Percentiles rank a stretch among this genome's conserved stretches.
Evolutionary conservation across 2,113 vertebrate genomes (phyloP).

Genomic region (Abramis brama): DNA sequence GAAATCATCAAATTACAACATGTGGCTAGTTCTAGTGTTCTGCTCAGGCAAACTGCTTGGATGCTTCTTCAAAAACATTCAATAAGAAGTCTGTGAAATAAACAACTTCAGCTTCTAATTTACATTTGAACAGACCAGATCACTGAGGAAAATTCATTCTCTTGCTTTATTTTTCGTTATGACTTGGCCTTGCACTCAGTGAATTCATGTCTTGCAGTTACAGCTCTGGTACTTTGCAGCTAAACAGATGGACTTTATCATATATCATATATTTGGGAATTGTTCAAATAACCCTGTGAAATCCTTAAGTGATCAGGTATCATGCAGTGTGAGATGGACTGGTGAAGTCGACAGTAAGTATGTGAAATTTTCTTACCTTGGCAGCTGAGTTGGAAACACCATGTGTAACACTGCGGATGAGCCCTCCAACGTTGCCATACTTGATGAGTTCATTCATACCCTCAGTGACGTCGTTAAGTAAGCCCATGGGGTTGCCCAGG

Average conservation of each 20-base stretch:
- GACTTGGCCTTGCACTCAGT: conserved; percentile 1
- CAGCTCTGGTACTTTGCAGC: conserved; percentile 9
- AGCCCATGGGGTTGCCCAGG: conserved; percentile 96
- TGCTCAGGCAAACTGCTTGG: conserved; percentile 11
- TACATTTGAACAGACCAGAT: not conserved
- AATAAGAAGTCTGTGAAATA: conserved; percentile 15
- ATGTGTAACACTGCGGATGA: conserved; percentile 95
- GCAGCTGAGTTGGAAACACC: conserved; percentile 97
- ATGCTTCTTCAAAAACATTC: conserved; percentile 31
- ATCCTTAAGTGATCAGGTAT: not conserved
- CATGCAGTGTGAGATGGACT: not conserved
- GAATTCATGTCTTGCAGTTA: not conserved
- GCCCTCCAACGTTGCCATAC: conserved; percentile 93
- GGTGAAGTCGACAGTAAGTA: not conserved
- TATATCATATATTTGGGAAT: not conserved
- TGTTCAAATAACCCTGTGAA: not conserved
- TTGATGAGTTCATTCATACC: conserved; percentile 92
- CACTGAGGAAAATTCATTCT: not conserved
- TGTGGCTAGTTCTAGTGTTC: conserved; percentile 1
- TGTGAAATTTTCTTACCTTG: conserved; percentile 79
- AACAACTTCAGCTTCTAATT: conserved; percentile 29
- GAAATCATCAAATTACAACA: conserved; percentile 39
- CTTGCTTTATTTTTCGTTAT: not conserved
- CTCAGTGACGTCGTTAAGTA: conserved; percentile 93
- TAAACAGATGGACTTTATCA: not conserved